These are phyloP conservation scores for Cephus pygmeus DNA, from an alignment of 2,888 invertebrate genomes.

Conservation along the genomic window DNA sequence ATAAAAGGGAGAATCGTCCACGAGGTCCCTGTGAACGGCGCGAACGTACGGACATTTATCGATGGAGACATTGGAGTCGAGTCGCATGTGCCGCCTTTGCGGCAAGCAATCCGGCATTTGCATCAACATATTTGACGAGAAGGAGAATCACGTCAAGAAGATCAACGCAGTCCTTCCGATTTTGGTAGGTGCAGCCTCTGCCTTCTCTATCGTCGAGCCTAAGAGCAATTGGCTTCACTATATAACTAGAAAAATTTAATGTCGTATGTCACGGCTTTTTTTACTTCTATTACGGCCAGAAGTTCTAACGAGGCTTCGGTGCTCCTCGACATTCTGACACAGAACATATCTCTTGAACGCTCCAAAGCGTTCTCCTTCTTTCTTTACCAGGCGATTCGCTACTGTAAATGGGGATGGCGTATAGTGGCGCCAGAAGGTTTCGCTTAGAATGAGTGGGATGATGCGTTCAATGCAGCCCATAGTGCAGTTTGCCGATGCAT, in stretches of 20 bases:
- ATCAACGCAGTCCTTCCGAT: conserved; percentile 60
- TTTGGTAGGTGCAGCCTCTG: conserved; percentile 49
- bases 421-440: background rate
- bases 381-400: background rate
- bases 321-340: background rate
- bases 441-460: background rate
- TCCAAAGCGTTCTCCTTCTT: background rate
- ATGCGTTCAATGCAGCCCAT: background rate
- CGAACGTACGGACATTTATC: conserved; percentile 13
- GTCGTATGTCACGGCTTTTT: background rate
- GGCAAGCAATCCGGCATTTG: conserved; percentile 56
- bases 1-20: background rate
- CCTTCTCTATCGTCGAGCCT: background rate
- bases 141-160: conserved; percentile 54
- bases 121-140: conserved; percentile 58
- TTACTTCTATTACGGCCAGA: background rate
- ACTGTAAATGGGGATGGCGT: background rate
- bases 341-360: background rate
- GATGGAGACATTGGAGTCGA: conserved; percentile 61
- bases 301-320: background rate
- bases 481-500: background rate
- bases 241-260: background rate
- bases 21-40: background rate
- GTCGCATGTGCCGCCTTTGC: conserved; percentile 59
- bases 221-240: background rate